Conservation (phyloP, 2,113 vertebrate species). For the Acanthisitta chloris region DNA sequence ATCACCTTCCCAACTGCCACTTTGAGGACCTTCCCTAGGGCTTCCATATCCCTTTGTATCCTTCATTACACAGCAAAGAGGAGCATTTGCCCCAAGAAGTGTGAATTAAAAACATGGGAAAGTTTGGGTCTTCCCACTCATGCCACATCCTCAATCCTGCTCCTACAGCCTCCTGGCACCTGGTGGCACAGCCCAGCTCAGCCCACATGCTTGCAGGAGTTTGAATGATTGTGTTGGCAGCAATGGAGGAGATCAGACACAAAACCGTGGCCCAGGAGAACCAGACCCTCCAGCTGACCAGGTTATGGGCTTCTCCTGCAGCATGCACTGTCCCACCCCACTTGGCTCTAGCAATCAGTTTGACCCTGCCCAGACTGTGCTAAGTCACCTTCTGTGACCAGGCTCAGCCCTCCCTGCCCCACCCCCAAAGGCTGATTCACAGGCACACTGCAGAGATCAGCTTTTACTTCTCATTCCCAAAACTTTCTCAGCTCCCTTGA, state of each 20-base stretch:
- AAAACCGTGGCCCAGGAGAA: neutral
- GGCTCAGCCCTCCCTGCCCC: neutral
- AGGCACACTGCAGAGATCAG: neutral
- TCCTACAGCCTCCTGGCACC: neutral
- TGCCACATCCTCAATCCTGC: neutral
- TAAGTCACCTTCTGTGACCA: neutral
- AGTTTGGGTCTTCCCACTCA: neutral
- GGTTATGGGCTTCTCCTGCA: rapidly evolving
- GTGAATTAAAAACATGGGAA: neutral
- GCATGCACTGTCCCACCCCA: too few relatives aligned
- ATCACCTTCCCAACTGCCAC: neutral
- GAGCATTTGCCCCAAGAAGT: neutral
- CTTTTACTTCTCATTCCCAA: neutral
- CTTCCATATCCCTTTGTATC: rapidly evolving
- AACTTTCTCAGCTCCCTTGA: neutral
- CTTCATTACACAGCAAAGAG: neutral
- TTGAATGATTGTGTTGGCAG: neutral
- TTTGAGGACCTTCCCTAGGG: neutral
- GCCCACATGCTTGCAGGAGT: neutral
- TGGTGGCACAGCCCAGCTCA: neutral
- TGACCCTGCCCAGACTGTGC: neutral
- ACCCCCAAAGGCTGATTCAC: neutral
- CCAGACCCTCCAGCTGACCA: neutral
- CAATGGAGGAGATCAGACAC: neutral
- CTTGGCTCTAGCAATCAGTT: rapidly evolving